Evolutionary conservation across 2,113 vertebrate genomes (phyloP).

Genomic region (Salvelinus sp.): DNA sequence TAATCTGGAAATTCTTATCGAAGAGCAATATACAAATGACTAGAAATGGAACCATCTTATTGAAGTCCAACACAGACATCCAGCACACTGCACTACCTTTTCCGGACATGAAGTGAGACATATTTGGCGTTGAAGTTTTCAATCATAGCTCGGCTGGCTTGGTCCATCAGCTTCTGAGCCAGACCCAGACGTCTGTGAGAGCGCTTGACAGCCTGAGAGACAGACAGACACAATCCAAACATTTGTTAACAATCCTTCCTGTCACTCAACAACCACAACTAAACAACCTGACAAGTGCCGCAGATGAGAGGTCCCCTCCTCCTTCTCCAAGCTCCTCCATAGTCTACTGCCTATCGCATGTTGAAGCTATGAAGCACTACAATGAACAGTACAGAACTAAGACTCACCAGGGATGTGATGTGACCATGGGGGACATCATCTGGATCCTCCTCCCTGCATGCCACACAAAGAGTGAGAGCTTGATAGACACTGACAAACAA

Average conservation of each 20-base stretch:
- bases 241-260: too few relatives aligned
- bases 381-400: neutral
- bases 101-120: conserved; percentile 90
- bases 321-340: neutral
- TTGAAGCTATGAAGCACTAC: neutral
- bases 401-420: conserved; percentile 87
- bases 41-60: too few relatives aligned
- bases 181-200: conserved; percentile 87
- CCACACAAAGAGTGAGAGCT: neutral
- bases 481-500: neutral
- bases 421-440: conserved; percentile 92
- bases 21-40: neutral
- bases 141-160: conserved; percentile 89
- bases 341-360: too few relatives aligned
- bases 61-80: neutral
- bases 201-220: conserved; percentile 82
- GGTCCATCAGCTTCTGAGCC: conserved; percentile 92
- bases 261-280: too few relatives aligned
- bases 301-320: neutral
- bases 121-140: conserved; percentile 93
- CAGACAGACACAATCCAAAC: neutral
- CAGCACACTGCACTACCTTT: conserved; percentile 75
- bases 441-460: conserved; percentile 87
- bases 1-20: too few relatives aligned
- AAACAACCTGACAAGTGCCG: too few relatives aligned